Conservation (phyloP, 2,113 vertebrate genomes). For the Rhinolophus ferrumequinum region DNA sequence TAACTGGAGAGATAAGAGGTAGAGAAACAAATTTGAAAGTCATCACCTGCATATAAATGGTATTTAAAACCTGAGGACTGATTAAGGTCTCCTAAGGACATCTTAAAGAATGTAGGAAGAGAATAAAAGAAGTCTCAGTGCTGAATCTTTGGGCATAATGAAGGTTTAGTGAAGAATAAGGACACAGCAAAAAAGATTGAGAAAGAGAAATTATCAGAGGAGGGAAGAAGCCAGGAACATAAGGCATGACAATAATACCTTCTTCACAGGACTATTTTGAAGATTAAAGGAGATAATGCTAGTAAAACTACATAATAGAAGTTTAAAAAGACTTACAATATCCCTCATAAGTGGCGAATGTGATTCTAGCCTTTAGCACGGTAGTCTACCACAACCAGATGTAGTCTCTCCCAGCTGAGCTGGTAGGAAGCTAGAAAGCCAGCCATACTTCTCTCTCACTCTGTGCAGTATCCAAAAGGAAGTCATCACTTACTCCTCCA, state of each 20-base stretch:
- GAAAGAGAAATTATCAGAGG: neutral
- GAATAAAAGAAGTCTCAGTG: neutral
- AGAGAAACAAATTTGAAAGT: neutral
- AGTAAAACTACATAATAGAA: neutral
- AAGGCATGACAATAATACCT: neutral
- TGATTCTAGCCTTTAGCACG: neutral
- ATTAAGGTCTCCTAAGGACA: neutral
- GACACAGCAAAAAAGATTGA: neutral
- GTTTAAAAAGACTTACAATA: neutral
- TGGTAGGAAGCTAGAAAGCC: neutral
- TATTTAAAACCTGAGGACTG: neutral
- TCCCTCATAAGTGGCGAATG: neutral
- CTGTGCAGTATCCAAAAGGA: neutral
- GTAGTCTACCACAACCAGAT: neutral
- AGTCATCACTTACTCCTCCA: neutral
- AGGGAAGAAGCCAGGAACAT: neutral
- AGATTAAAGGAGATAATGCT: neutral
- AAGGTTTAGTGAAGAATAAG: conserved; percentile 20
- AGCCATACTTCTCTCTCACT: neutral
- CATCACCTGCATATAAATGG: neutral
- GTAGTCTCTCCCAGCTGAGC: neutral
- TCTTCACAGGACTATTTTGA: neutral
- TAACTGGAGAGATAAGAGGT: neutral
- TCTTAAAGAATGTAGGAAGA: neutral
- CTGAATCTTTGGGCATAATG: neutral